A percentile compares a stretch with the other conserved stretches of the same genome.
phyloP scores from a whole-genome alignment of 2,797 vertebrate species.

The Syngnathus acus region DNA sequence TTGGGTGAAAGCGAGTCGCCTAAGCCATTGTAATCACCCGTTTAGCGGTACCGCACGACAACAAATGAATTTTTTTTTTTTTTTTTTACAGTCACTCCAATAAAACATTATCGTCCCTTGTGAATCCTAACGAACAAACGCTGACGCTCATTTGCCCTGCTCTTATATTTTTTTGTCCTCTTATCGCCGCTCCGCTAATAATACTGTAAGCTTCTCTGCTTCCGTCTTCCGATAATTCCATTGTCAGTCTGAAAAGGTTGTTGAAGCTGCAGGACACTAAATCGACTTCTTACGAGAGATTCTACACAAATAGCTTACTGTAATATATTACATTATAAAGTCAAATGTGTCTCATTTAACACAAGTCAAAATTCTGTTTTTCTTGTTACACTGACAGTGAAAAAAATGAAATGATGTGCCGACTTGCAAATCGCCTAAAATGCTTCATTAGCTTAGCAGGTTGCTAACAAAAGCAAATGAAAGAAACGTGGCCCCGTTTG shows the following conservation, averaged over 20 bases:
- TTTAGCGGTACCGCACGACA: conserved; percentile 40
- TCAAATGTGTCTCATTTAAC: neutral
- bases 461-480: neutral
- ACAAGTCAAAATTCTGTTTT: too few species aligned
- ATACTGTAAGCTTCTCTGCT: neutral
- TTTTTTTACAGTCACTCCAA: conserved; percentile 2
- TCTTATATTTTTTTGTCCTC: neutral
- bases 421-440: neutral
- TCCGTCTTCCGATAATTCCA: neutral
- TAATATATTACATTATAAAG: neutral
- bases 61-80: neutral
- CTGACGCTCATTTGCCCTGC: neutral
- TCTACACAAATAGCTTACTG: neutral
- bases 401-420: neutral
- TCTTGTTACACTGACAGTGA: too few species aligned
- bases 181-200: neutral
- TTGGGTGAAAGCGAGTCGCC: conserved; percentile 48
- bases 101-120: neutral
- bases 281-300: neutral
- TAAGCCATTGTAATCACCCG: conserved; percentile 63
- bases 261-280: neutral
- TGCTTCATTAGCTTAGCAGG: neutral
- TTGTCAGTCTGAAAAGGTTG: neutral
- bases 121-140: neutral
- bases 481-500: neutral